Base-by-base conservation (phyloP, 2,888 invertebrate species). In the Dryomyza anilis region DNA sequence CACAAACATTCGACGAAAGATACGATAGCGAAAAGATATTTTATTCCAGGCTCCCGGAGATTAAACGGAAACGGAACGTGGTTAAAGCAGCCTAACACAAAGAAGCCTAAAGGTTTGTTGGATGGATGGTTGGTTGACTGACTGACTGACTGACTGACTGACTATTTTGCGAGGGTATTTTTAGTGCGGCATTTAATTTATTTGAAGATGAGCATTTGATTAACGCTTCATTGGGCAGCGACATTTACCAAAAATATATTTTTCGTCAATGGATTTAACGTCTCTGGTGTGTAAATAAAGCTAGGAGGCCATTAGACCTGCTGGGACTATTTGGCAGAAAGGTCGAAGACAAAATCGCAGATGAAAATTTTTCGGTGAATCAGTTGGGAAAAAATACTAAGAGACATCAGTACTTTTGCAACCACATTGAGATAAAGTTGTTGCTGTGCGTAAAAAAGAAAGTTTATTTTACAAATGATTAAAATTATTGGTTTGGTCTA, bases 161-260 rank as follows among this genome's bases (percentile, higher is more conserved):
- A n/a, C n/a, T n/a, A n/a, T n/a, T n/a, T n/a, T n/a, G n/a, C n/a
- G n/a, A n/a, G n/a, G 19, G 21, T 59, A 23, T 48, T 29, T 30
- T 19, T 45, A 16, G 48, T 33, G 14, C n/a, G 59, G 46, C 30
- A 30, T 33, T 48, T 33, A 46, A 45, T 58, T 27, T 36, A 55
- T 55, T 55, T 55, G 36, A 33, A 55, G 64, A 58, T 64, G 64
- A 64, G 52, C 46, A 46, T 61, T 61, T 39, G 53, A n/a, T 61
- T 61, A 55, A 65, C 65, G 61, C 66, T 68, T 50, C 58, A 64
- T 30, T 68, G 66, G 58, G 36, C 62, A 64, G n/a, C 64, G 66
- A 62, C 59, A 66, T 65, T 67, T 63, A 58, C 66, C 56, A 19
- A 55, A 55, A 55, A 55, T 33, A 36, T n/a, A n/a, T n/a, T n/a